Base-by-base conservation (phyloP, 2,797 vertebrate species). In the Lagodon rhomboides region DNA sequence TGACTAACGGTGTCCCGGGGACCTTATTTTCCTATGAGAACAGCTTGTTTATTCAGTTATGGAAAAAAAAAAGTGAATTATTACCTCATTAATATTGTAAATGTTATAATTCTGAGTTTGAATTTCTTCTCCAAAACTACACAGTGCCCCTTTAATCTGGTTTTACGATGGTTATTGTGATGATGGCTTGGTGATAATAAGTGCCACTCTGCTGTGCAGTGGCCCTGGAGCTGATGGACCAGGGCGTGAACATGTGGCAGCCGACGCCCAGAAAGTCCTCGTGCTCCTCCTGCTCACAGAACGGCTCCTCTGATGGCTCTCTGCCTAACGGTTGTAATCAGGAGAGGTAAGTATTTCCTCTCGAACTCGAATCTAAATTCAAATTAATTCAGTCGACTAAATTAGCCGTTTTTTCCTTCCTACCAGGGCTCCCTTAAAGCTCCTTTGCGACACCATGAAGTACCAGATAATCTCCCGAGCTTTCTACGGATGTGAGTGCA, bases 371-470 rank as follows among this genome's bases (percentile, higher is more conserved):
- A 77, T 75, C 41, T 34, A 49, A 27, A 60, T 49, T 74, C n/a
- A 22, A 3, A 75, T 80, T 55, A 44, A 30, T 65, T 27, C 34
- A 34, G 15, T 66, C 44, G 22, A 76, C 70, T 85, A 49, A 75
- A 12, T 78, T 65, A 67, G 11, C 16, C 22, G n/a, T 77, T 82
- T 79, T 82, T 79, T 76, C 64, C 64, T 68, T 69, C 47, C 62
- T 38, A 67, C 25, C 93, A 99, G 98, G 92, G 97, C 98, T 49
- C 97, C 98, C 0, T 88, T 99, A 90, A 99, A 98, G 92, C 96
- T 99, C 51, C 96, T 99, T 49, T 99, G 98, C 74, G 98, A 99
- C 95, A 99, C 98, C 59, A 99, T 99, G 98, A 99, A 99, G 94
- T 99, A 99, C 93, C 98, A 99, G 93, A 99, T 99, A 74, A 98